These are phyloP conservation scores for Pogonognathellus flavescens DNA, from an alignment of 1,140 invertebrate genomes.

Conservation along the genomic window DNA sequence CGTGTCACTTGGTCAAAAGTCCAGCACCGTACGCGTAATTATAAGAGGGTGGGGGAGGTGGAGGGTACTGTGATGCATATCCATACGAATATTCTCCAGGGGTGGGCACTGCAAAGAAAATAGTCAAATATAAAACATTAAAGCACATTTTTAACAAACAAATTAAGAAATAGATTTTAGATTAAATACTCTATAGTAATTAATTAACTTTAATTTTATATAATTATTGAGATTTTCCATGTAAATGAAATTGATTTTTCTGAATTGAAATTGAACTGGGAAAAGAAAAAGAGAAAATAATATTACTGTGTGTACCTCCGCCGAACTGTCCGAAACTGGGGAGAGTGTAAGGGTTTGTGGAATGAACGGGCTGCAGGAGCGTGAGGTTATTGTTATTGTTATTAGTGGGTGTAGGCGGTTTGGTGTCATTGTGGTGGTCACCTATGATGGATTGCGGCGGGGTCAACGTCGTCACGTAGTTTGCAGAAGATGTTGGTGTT, in stretches of 20 bases:
- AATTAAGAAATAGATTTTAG: background rate
- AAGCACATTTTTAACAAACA: background rate
- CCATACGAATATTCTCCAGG: slow-evolving; percentile 57
- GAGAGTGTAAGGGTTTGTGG: slow-evolving; percentile 60
- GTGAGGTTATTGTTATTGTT: slow-evolving; percentile 56
- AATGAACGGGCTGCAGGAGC: slow-evolving; percentile 63
- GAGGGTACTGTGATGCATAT: slow-evolving; percentile 55
- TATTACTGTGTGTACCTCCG: slow-evolving; percentile 51
- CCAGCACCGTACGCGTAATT: slow-evolving; percentile 64
- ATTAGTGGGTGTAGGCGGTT: slow-evolving; percentile 54
- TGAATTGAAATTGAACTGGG: background rate
- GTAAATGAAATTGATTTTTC: background rate
- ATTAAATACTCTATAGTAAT: background rate
- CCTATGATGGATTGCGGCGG: slow-evolving; percentile 46
- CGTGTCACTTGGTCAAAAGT: slow-evolving; percentile 61
- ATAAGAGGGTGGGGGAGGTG: slow-evolving; percentile 52
- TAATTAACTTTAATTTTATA: slow-evolving; percentile 2
- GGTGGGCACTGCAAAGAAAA: slow-evolving; percentile 56
- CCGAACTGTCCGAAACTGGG: slow-evolving; percentile 65
- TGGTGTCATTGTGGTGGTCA: slow-evolving; percentile 55
- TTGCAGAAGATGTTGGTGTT: slow-evolving; percentile 45
- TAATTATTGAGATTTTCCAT: background rate
- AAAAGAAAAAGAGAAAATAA: slow-evolving; percentile 13
- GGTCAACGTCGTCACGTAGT: slow-evolving; percentile 31
- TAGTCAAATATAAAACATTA: background rate